These are phyloP conservation scores for Ethmia dodecea DNA, from an alignment of 2,888 invertebrate species.

Conservation along the genomic window DNA sequence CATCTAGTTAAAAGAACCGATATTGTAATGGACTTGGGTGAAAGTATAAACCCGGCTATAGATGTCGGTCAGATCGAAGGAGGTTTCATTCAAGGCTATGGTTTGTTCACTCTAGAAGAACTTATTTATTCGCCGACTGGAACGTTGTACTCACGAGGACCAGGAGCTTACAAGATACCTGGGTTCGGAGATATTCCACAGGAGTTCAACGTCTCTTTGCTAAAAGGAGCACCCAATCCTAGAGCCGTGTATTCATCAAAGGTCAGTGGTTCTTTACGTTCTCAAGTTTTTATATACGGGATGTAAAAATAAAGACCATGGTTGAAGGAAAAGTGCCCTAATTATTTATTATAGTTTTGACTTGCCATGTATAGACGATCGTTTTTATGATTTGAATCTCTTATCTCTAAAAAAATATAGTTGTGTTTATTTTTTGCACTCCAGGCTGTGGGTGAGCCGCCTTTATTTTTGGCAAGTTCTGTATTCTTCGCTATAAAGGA, in stretches of 20 bases:
- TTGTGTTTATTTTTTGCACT: too few species aligned
- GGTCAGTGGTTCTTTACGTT: too few species aligned
- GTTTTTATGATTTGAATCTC: too few species aligned
- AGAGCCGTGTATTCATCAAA: conserved; percentile 97
- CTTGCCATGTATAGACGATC: too few species aligned
- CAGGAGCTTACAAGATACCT: conserved; percentile 96
- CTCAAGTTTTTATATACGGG: too few species aligned
- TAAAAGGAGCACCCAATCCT: conserved; percentile 94
- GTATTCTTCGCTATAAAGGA: conserved; percentile 93
- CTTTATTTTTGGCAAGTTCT: conserved; percentile 92
- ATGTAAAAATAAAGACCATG: too few species aligned
- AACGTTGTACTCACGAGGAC: conserved; percentile 89
- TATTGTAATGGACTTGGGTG: conserved; percentile 98
- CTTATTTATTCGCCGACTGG: conserved; percentile 91
- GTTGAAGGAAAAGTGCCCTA: too few species aligned
- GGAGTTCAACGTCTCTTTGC: conserved; percentile 93
- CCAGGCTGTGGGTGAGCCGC: conserved; percentile 97
- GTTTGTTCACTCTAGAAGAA: conserved; percentile 94
- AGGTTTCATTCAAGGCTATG: conserved; percentile 96
- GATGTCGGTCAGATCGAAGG: conserved; percentile 98
- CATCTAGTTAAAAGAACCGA: conserved; percentile 92
- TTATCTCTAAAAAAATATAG: too few species aligned
- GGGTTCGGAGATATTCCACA: conserved; percentile 94
- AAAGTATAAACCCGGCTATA: conserved; percentile 96
- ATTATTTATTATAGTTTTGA: too few species aligned